Conservation (phyloP, 2,113 vertebrate species). For the Neoarius graeffei region DNA sequence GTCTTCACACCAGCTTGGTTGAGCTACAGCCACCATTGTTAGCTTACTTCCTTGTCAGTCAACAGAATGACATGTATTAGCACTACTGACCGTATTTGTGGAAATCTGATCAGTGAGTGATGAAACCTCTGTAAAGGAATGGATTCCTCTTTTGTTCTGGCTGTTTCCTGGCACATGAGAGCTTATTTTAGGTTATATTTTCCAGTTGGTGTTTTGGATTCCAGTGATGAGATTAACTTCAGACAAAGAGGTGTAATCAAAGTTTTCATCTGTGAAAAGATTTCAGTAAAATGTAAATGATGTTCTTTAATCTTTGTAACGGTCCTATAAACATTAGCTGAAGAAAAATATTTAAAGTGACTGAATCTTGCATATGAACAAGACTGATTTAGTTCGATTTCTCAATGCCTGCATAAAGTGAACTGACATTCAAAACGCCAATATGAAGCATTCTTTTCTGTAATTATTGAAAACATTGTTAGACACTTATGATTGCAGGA, state of each 20-base stretch:
- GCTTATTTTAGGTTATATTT: slow-evolving; percentile 65
- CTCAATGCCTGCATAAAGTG: not conserved
- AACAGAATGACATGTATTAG: slow-evolving; percentile 63
- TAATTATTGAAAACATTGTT: not conserved
- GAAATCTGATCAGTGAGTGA: slow-evolving; percentile 65
- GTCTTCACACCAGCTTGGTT: slow-evolving; percentile 41
- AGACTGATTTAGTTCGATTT: too few relatives aligned
- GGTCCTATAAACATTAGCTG: not conserved
- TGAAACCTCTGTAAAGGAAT: slow-evolving; percentile 67
- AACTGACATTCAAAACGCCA: not conserved
- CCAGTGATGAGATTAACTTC: slow-evolving; percentile 58
- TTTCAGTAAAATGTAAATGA: slow-evolving; percentile 42
- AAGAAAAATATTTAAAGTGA: not conserved
- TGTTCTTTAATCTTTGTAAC: not conserved
- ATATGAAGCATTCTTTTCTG: not conserved
- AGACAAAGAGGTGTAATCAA: slow-evolving; percentile 51
- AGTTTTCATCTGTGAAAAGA: slow-evolving; percentile 58
- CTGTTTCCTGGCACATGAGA: slow-evolving; percentile 58
- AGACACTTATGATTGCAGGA: not conserved
- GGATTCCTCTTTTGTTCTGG: slow-evolving; percentile 64
- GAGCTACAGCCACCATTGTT: slow-evolving; percentile 49
- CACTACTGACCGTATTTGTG: slow-evolving; percentile 63
- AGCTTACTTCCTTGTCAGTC: slow-evolving; percentile 67
- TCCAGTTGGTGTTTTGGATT: slow-evolving; percentile 64
- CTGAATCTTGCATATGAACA: not conserved